These are phyloP conservation scores for Tragelaphus imberbis DNA, from an alignment of 2,113 vertebrate genomes.

Conservation along the genomic window DNA sequence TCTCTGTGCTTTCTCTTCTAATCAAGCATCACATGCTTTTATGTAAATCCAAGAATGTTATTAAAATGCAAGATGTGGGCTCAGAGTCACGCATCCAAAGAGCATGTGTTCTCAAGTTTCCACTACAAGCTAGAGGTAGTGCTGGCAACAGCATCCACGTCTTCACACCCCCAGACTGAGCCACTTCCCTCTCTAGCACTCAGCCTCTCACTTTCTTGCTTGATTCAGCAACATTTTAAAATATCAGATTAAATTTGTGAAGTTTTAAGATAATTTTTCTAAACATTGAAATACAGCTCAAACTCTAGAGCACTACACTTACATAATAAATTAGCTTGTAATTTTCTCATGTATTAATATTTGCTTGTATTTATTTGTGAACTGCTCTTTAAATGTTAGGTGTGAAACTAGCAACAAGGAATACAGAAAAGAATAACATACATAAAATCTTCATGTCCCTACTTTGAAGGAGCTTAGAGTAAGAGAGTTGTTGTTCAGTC, in stretches of 20 bases:
- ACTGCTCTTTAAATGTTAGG: not conserved
- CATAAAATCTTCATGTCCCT: not conserved
- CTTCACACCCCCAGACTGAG: not conserved
- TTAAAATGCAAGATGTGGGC: not conserved
- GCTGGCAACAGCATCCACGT: not conserved
- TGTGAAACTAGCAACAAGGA: not conserved
- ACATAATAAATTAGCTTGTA: not conserved
- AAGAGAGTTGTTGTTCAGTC: not conserved
- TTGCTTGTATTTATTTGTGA: not conserved
- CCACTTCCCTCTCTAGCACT: not conserved
- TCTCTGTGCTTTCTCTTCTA: not conserved
- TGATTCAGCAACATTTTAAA: not conserved
- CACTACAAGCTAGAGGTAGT: not conserved
- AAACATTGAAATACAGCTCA: not conserved
- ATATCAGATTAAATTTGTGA: not conserved
- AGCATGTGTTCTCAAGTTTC: not conserved
- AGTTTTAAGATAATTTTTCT: not conserved
- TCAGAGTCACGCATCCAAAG: not conserved
- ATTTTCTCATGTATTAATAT: not conserved
- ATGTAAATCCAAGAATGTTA: not conserved
- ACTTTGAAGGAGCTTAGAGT: not conserved
- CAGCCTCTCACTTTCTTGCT: not conserved
- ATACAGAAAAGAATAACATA: not conserved
- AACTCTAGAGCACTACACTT: not conserved
- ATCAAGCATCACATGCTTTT: not conserved